Evolutionary conservation across 1,140 invertebrate species (phyloP).

Genomic region (Drosophila kohkoa): DNA sequence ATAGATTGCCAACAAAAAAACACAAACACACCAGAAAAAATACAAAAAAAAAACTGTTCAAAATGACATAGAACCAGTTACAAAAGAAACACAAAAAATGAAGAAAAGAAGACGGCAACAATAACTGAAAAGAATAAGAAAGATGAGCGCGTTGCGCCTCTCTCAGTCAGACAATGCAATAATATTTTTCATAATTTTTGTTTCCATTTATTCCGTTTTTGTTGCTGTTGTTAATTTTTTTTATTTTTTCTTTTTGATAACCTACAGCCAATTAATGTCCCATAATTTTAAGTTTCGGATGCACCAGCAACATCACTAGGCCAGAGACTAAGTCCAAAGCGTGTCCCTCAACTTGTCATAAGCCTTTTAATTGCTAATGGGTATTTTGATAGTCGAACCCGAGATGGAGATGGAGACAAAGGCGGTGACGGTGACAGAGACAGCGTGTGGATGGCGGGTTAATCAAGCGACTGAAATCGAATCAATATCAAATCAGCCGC

Average conservation of each 20-base stretch:
- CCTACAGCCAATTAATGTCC: slow-evolving; percentile 78
- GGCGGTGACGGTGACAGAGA: not conserved
- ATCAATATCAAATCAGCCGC: slow-evolving; percentile 62
- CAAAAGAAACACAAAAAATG: slow-evolving; percentile 38
- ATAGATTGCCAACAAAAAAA: slow-evolving; percentile 38
- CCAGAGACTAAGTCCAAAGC: slow-evolving; percentile 25
- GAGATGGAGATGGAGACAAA: not conserved
- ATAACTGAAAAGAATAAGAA: slow-evolving; percentile 14
- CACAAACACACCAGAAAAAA: slow-evolving; percentile 11
- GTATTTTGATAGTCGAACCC: slow-evolving; percentile 70
- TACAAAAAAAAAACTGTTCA: slow-evolving; percentile 37
- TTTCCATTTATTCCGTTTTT: slow-evolving; percentile 32
- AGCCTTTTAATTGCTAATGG: slow-evolving; percentile 78
- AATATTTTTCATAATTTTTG: slow-evolving; percentile 81
- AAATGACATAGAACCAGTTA: slow-evolving; percentile 77
- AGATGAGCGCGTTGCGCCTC: slow-evolving; percentile 49
- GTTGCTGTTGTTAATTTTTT: slow-evolving; percentile 1
- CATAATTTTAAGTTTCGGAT: slow-evolving; percentile 69
- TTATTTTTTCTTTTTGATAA: slow-evolving; percentile 37
- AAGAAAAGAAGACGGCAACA: slow-evolving; percentile 48
- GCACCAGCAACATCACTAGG: slow-evolving; percentile 22
- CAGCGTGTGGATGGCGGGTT: slow-evolving; percentile 8
- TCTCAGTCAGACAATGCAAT: slow-evolving; percentile 72
- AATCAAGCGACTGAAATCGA: slow-evolving; percentile 42
- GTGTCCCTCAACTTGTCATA: slow-evolving; percentile 70